Conservation (phyloP, 2,888 invertebrate species). For the Coecobrya sp. region DNA sequence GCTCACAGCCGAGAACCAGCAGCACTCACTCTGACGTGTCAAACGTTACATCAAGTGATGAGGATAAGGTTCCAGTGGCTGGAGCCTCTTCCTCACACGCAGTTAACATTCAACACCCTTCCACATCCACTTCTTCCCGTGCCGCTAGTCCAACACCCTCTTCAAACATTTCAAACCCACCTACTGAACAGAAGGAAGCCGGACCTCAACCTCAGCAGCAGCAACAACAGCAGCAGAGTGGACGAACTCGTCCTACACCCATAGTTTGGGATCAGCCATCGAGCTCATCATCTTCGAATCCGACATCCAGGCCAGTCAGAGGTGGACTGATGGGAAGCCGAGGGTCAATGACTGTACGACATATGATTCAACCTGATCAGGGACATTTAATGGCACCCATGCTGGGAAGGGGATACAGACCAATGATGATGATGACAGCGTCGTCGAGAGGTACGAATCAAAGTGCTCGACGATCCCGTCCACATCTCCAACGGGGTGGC, state of each 20-base stretch:
- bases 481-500: conserved; percentile 82
- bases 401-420: conserved; percentile 80
- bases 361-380: conserved; percentile 76
- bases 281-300: conserved; percentile 82
- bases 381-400: conserved; percentile 71
- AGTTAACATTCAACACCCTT: conserved; percentile 78
- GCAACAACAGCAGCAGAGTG: conserved; percentile 77
- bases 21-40: conserved; percentile 78
- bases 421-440: conserved; percentile 77
- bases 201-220: conserved; percentile 80
- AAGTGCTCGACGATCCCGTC: conserved; percentile 85
- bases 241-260: conserved; percentile 84
- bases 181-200: conserved; percentile 66
- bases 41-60: conserved; percentile 85
- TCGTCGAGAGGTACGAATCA: conserved; percentile 71
- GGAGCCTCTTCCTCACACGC: conserved; percentile 69
- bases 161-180: conserved; percentile 70
- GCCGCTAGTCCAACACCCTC: conserved; percentile 85
- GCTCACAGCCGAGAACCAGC: conserved; percentile 59
- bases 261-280: conserved; percentile 86
- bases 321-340: conserved; percentile 73
- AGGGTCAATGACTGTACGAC: conserved; percentile 67
- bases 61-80: conserved; percentile 83
- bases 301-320: conserved; percentile 55
- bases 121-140: conserved; percentile 83